These are phyloP conservation scores for Spialia ferax DNA, from an alignment of 2,888 invertebrate species.

Conservation along the genomic window DNA sequence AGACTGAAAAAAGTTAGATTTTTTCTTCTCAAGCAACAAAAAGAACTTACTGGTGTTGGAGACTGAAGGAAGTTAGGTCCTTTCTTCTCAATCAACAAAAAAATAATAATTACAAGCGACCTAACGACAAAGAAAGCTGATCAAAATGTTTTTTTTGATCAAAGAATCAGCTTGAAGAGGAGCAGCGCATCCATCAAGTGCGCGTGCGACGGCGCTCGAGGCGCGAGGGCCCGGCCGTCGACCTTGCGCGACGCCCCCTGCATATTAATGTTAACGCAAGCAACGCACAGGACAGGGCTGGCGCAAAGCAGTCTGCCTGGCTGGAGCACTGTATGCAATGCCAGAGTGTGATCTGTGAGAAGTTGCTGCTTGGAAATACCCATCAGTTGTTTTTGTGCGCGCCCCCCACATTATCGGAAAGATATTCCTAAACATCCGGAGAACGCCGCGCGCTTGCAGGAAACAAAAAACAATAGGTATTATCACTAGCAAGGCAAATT, in stretches of 20 bases:
- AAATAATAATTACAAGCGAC: neutral
- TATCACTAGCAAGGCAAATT: too few species aligned
- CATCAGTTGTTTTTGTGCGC: too few species aligned
- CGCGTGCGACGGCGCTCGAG: neutral
- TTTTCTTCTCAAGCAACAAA: neutral
- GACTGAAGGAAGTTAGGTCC: too few species aligned
- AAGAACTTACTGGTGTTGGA: neutral
- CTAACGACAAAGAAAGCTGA: neutral
- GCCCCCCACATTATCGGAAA: too few species aligned
- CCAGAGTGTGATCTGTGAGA: too few species aligned
- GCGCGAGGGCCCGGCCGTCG: conserved; percentile 27
- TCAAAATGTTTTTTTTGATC: conserved; percentile 1
- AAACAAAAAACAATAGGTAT: too few species aligned
- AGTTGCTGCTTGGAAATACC: too few species aligned
- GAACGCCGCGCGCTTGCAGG: too few species aligned
- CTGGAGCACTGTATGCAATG: too few species aligned
- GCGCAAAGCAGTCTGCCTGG: neutral
- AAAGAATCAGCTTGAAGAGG: neutral
- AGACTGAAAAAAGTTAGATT: too few species aligned
- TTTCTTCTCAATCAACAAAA: neutral
- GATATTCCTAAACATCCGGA: too few species aligned
- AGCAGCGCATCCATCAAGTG: conserved; percentile 12
- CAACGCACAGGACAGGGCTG: neutral
- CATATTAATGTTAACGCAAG: neutral
- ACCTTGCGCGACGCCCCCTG: conserved; percentile 20